Base-by-base conservation (phyloP, 2,113 vertebrate species). In the Solenodon paradoxus region DNA sequence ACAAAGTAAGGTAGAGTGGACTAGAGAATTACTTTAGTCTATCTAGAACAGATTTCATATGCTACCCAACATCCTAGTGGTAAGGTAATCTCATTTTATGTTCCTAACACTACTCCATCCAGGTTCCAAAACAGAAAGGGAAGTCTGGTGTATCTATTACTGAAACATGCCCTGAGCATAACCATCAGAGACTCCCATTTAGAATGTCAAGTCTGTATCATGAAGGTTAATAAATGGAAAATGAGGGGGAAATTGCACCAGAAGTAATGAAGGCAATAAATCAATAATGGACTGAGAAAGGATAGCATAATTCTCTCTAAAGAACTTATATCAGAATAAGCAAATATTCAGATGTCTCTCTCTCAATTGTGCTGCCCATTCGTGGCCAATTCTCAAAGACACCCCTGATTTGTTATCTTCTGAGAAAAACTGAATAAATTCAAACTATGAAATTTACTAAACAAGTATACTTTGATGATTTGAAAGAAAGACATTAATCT, bases 341-440 rank as follows among this genome's bases (percentile, higher is more conserved):
- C 66, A 20, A 85, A 75, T 55, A 69, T 81, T 96, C 53, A 80
- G 57, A 90, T 16, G 7, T 74, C 1, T 59, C 92, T 74, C 20
- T 92, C 30, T 85, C 51, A 30, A 55, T 86, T 80, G 9, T 51
- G 38, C 5, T 81, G 53, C 57, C 90, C 88, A 22, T 92, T 71
- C 45, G 74, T 20, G 22, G n/a, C 42, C 61, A 75, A 8, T 59
- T 74, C 42, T 94, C 32, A 93, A 77, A 92, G 69, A 88, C 74
- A 77, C 19, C 32, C 26, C 22, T 89, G 74, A 86, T 90, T 90
- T 96, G 80, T 86, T 77, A 93, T 86, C 74, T 16, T 86, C 20
- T 75, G 74, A 53, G 26, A 79, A 59, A 47, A 92, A 88, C 9
- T 61, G 51, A 90, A 95, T 96, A 22, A 89, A 95, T 89, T 75